Evolutionary conservation across 2,113 vertebrate genomes (phyloP), one percentile per base, ranked within the genome.

Genomic region (Cephalopterus ornatus): DNA sequence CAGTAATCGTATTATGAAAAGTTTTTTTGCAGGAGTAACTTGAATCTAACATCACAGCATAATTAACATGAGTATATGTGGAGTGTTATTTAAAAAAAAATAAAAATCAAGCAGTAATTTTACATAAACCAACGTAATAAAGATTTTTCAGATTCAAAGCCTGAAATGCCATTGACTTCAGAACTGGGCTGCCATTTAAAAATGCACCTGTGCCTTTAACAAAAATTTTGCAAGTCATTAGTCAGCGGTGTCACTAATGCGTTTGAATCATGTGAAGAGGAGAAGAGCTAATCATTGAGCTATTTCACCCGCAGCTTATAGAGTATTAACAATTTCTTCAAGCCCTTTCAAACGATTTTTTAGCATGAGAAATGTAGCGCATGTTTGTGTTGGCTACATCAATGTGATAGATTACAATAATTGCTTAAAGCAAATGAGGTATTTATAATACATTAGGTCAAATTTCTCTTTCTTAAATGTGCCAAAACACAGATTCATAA

Each of bases 301-400:
- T 65, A 76, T 74, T 95, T 58, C 77, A 62, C 63, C 35, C 39
- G 73, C 90, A 92, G 86, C 77, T 93, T 85, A 72, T 8, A 63
- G 56, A 72, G 67, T 76, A 90, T 95, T 96, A 95, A 88, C 76
- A 89, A 86, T 93, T 94, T 91, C 77, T 93, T 95, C 77, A 89
- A 94, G 63, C 75, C 55, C 89, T 75, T 96, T 82, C 15, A 66
- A 91, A 66, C 62, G 24, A 71, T 41, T 93, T 91, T 95, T 91
- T 73, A 87, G 59, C 22, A 14, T 84, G 92, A 93, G 88, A 87
- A 96, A 70, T 68, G 56, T 24, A 83, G 66, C 0, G 0, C 10
- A 2, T 85, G 83, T 95, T 95, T 96, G 92, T 83, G 84, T 78
- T 96, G 86, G 78, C 83, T 93, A 85, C 66, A 79, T 93, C 88